Percentiles rank a stretch among this genome's conserved stretches.
These are phyloP conservation scores for Hippopotamyrus pictus DNA, from an alignment of 2,797 vertebrate species.

Conservation along the genomic window DNA sequence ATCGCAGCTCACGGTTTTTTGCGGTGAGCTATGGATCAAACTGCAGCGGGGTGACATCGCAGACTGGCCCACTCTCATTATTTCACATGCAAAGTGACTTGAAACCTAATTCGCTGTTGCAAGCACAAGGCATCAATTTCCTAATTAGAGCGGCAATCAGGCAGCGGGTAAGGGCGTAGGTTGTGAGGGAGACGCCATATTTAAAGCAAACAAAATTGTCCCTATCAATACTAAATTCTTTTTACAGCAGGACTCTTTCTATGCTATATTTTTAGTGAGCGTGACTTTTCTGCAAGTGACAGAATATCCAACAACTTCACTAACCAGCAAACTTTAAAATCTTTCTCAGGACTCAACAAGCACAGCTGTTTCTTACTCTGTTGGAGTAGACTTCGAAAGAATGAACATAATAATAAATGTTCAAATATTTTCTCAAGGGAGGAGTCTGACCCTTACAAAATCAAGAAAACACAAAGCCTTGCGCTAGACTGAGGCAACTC, in stretches of 20 bases:
- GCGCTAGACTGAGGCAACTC: background rate
- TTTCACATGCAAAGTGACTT: background rate
- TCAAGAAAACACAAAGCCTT: background rate
- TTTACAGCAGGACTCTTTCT: background rate
- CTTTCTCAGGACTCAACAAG: background rate
- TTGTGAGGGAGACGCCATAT: background rate
- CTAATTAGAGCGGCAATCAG: constrained; percentile 5
- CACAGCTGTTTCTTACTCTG: background rate
- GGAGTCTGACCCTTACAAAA: background rate
- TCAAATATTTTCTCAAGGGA: background rate
- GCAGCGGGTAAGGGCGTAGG: background rate
- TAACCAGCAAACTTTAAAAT: background rate
- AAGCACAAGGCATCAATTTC: background rate
- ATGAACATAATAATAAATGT: background rate
- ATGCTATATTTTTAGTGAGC: background rate
- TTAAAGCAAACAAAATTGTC: background rate
- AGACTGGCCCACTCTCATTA: background rate
- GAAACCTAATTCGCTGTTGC: constrained; percentile 12
- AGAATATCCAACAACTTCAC: background rate
- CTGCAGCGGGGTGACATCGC: background rate
- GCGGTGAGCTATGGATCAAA: background rate
- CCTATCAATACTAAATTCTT: background rate
- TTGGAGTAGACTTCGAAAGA: background rate
- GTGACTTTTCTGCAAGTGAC: background rate
- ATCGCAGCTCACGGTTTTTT: background rate